Evolutionary conservation across 1,140 invertebrate species (phyloP).

Genomic region (Cotesia glomerata): DNA sequence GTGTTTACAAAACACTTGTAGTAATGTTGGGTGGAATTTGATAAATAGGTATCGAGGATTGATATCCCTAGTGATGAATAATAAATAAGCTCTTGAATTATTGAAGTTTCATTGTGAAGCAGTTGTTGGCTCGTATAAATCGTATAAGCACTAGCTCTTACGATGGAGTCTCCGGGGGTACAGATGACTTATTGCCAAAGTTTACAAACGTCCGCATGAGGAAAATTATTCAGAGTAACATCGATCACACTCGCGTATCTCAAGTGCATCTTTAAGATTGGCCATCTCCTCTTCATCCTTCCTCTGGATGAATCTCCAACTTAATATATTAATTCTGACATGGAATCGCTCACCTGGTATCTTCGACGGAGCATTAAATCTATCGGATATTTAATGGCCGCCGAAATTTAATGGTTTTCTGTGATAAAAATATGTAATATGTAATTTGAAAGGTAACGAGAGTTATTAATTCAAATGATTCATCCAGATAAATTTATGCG

Average conservation of each 20-base stretch:
- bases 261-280: conserved; percentile 9
- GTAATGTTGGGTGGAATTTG: not conserved
- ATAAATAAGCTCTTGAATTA: conserved; percentile 5
- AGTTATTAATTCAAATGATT: conserved; percentile 5
- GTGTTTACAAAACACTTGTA: too few species aligned
- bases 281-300: too few species aligned
- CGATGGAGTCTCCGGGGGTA: not conserved
- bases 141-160: not conserved
- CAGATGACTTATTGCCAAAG: conserved; percentile 14
- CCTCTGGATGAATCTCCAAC: not conserved
- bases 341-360: too few species aligned
- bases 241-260: conserved; percentile 6
- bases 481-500: not conserved
- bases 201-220: conserved; percentile 14
- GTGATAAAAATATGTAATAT: not conserved
- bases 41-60: not conserved
- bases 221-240: conserved; percentile 16
- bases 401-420: not conserved
- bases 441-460: too few species aligned
- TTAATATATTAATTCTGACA: not conserved
- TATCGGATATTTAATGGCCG: not conserved
- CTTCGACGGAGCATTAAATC: not conserved
- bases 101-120: not conserved
- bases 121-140: not conserved
- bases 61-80: conserved; percentile 2